Evolutionary conservation across 2,113 vertebrate genomes (phyloP), one percentile per base, ranked within the genome.

Genomic region (Heloderma charlesbogerti): DNA sequence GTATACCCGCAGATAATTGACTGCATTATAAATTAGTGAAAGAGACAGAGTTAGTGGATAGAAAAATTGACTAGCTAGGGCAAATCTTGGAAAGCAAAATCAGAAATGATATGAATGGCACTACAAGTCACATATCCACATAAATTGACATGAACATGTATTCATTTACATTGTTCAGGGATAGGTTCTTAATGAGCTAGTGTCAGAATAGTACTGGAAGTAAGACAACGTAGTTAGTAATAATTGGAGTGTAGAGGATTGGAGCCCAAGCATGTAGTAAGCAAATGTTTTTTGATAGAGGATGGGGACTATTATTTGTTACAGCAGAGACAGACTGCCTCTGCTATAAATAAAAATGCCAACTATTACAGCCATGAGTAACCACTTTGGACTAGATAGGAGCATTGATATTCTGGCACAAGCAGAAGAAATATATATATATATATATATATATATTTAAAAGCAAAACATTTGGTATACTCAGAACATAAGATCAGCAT

Each of bases 1-100:
- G 20, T 40, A 43, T 86, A 75, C 51, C 87, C 93, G 88, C 89
- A 89, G 90, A 94, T 94, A 96, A 96, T 96, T 95, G 94, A 93
- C 87, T 92, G 90, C 92, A 88, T 94, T 81, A 93, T 45, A 85
- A 86, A 81, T 20, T 87, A 93, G 83, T 85, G 13, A 40, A 34
- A 92, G 86, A 94, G 10, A 77, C 29, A 92, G 84, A 69, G 43
- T 27, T 54, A 9, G 31, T 37, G n/a, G 93, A 75, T 40, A 92
- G 85, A 20, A 92, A 91, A 12, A 51, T 92, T 91, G 92, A 95
- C 88, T 92, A 75, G 82, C 71, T 45, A 82, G 86, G 63, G 66
- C 93, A 93, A 95, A 84, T 75, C 74, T 79, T 93, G 69, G 72
- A 82, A 67, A 63, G 69, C 88, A 88, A 93, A 87, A 88, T 72